These are phyloP conservation scores for Mesorhabditis sp. DNA, from an alignment of 2,888 invertebrate genomes.

Conservation along the genomic window DNA sequence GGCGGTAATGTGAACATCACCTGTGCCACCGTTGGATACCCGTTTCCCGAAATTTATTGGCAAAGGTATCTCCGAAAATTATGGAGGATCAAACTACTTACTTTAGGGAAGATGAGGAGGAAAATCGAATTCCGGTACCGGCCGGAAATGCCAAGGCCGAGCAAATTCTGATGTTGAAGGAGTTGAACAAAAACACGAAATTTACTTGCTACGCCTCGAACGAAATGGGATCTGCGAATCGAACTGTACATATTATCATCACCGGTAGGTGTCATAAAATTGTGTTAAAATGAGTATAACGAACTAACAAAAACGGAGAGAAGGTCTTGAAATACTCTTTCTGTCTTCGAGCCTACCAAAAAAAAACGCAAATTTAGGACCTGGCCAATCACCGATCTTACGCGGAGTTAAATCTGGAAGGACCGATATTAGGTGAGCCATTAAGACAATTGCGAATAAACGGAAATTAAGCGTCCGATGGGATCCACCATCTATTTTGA, in stretches of 20 bases:
- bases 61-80: slow-evolving; percentile 26
- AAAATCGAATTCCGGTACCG: slow-evolving; percentile 19
- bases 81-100: background rate
- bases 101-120: slow-evolving; percentile 34
- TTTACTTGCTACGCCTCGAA: slow-evolving; percentile 54
- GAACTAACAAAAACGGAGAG: background rate
- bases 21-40: slow-evolving; percentile 53
- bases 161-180: slow-evolving; percentile 50
- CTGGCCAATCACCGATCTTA: slow-evolving; percentile 49
- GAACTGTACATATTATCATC: slow-evolving; percentile 46
- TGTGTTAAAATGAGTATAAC: background rate
- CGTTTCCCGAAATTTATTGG: slow-evolving; percentile 56
- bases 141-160: slow-evolving; percentile 26
- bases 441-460: slow-evolving; percentile 22
- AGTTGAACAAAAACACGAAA: slow-evolving; percentile 47
- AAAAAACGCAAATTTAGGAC: slow-evolving; percentile 28
- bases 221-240: slow-evolving; percentile 37
- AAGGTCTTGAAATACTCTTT: background rate
- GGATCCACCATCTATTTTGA: slow-evolving; percentile 52
- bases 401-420: slow-evolving; percentile 42
- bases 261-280: slow-evolving; percentile 25
- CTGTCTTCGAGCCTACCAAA: slow-evolving; percentile 5
- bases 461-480: slow-evolving; percentile 34
- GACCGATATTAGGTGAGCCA: slow-evolving; percentile 22
- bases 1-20: slow-evolving; percentile 56